Evolutionary conservation across 2,888 invertebrate species (phyloP).

Genomic region (Antheraea assamensis): DNA sequence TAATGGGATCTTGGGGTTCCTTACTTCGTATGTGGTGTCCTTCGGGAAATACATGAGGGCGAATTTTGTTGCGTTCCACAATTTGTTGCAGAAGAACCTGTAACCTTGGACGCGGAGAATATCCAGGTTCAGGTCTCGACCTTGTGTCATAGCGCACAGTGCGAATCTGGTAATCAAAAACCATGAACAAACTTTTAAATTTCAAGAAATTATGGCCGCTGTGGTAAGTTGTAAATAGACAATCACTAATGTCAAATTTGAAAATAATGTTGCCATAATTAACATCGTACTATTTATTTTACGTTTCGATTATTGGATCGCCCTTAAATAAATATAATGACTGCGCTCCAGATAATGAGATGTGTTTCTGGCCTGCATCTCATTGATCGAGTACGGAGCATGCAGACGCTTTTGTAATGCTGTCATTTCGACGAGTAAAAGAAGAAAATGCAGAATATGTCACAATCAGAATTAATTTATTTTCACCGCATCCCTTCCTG

Average conservation of each 20-base stretch:
- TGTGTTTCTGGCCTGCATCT: no score
- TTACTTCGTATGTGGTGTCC: conserved; percentile 75
- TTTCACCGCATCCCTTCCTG: no score
- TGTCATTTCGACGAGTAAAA: no score
- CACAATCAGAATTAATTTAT: no score
- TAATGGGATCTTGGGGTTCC: conserved; percentile 19
- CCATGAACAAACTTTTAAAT: background rate
- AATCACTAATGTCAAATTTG: background rate
- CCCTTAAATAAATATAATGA: no score
- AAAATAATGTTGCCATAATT: background rate
- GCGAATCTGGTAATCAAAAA: conserved; percentile 86
- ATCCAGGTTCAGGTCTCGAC: conserved; percentile 97
- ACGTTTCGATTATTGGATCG: no score
- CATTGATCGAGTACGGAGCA: no score
- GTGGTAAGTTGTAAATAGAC: background rate
- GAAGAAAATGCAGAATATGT: no score
- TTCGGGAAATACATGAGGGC: conserved; percentile 88
- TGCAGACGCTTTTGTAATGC: no score
- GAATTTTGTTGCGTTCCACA: conserved; percentile 99
- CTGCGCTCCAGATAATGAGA: no score
- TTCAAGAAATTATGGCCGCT: background rate
- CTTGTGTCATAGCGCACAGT: conserved; percentile 93
- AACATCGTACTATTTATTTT: no score
- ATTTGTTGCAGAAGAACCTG: conserved; percentile 98
- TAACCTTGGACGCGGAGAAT: conserved; percentile 96